A percentile compares a stretch with the other conserved stretches of the same genome.
Evolutionary conservation across 2,113 vertebrate species (phyloP).

Genomic region (Athene cunicularia): DNA sequence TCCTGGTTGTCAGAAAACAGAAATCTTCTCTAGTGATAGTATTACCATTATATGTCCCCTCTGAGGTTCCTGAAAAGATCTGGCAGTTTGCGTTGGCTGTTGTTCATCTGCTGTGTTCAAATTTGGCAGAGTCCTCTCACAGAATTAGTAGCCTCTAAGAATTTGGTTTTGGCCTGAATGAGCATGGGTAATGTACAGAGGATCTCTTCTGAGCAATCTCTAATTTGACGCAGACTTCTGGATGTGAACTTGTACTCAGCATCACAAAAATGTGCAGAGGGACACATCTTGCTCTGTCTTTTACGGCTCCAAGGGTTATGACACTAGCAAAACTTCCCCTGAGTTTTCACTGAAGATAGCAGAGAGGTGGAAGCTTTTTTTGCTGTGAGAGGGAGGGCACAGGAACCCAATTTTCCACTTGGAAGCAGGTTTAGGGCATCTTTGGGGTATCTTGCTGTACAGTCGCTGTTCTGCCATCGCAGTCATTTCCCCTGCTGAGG

Average conservation of each 20-base stretch:
- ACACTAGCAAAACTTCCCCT: background rate
- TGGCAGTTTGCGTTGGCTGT: background rate
- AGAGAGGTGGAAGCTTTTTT: background rate
- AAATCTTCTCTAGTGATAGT: background rate
- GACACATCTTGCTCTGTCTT: background rate
- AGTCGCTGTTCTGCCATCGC: background rate
- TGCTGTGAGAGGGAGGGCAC: background rate
- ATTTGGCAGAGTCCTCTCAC: slow-evolving; percentile 3
- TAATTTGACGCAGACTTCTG: slow-evolving; percentile 31
- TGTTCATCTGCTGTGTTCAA: background rate
- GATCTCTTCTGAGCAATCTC: background rate
- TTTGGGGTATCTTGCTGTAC: background rate
- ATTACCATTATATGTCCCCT: background rate
- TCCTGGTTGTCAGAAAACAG: background rate
- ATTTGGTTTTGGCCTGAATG: slow-evolving; percentile 7
- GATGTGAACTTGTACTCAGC: background rate
- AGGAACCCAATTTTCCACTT: background rate
- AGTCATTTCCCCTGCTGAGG: background rate
- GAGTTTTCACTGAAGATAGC: background rate
- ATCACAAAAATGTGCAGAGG: background rate
- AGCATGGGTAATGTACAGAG: slow-evolving; percentile 6
- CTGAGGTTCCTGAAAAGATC: slow-evolving; percentile 30
- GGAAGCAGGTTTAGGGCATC: background rate
- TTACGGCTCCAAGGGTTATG: background rate
- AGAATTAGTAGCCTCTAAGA: slow-evolving; percentile 27